phyloP scores from a whole-genome alignment of 2,888 invertebrate genomes.

The Heliconius aoede region DNA sequence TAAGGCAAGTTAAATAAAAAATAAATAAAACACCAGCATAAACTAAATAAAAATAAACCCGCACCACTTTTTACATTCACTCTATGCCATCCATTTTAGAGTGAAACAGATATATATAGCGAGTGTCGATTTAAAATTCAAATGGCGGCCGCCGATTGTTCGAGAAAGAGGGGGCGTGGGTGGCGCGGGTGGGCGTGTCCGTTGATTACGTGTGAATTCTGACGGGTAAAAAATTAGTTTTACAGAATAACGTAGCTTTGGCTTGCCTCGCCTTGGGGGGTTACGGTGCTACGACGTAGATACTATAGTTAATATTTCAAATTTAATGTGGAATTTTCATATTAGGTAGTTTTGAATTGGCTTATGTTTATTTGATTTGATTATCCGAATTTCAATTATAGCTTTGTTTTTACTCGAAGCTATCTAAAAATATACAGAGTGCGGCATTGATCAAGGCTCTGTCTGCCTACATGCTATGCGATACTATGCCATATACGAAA shows the following conservation, averaged over 20 bases:
- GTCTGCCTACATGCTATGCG: not conserved
- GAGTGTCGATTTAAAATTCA: conserved; percentile 68
- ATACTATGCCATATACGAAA: not conserved
- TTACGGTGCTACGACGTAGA: conserved; percentile 70
- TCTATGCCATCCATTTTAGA: conserved; percentile 50
- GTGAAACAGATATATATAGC: conserved; percentile 68
- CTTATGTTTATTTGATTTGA: not conserved
- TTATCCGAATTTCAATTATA: not conserved
- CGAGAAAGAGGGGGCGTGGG: conserved; percentile 73
- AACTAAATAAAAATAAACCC: conserved; percentile 22
- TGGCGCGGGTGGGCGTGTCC: conserved; percentile 75
- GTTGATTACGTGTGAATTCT: conserved; percentile 65
- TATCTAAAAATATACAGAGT: not conserved
- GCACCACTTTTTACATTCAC: conserved; percentile 13
- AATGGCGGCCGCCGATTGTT: conserved; percentile 75
- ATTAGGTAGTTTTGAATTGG: not conserved
- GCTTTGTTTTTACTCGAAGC: not conserved
- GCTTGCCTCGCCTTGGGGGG: conserved; percentile 41
- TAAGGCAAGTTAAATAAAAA: not conserved
- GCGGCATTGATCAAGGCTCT: not conserved
- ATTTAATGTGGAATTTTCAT: not conserved
- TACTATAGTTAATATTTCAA: conserved; percentile 40
- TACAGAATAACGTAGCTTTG: conserved; percentile 59
- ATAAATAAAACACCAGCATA: conserved; percentile 6
- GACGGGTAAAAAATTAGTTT: conserved; percentile 71